Percentiles rank a stretch among this genome's conserved stretches.
phyloP scores from a whole-genome alignment of 1,140 invertebrate genomes.

The Bombus cullumanus region DNA sequence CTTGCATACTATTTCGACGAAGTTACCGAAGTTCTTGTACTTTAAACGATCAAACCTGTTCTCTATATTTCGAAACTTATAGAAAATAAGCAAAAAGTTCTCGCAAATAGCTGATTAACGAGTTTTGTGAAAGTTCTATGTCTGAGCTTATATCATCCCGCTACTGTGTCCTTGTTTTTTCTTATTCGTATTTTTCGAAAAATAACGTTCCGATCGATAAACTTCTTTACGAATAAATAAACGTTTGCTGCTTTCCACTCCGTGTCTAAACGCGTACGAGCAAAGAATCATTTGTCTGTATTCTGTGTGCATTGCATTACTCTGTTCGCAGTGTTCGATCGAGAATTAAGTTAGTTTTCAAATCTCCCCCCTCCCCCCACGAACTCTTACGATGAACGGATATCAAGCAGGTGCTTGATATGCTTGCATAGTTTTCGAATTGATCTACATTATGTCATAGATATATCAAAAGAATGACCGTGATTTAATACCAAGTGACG shows the following conservation, averaged over 20 bases:
- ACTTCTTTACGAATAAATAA: background rate
- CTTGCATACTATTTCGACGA: background rate
- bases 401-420: background rate
- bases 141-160: background rate
- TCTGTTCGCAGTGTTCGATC: constrained; percentile 16
- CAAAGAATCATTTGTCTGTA: constrained; percentile 13
- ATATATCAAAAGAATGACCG: background rate
- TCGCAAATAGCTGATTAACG: background rate
- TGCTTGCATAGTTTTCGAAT: constrained; percentile 6
- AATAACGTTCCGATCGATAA: background rate
- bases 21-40: background rate
- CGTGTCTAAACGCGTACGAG: background rate
- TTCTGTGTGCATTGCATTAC: constrained; percentile 41
- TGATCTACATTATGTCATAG: constrained; percentile 13
- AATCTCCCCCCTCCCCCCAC: background rate
- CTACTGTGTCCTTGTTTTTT: background rate
- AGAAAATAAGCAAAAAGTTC: constrained; percentile 13
- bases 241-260: background rate
- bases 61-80: background rate
- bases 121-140: constrained; percentile 29
- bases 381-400: background rate
- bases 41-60: constrained; percentile 10
- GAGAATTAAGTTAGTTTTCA: constrained; percentile 36
- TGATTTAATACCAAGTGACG: background rate
- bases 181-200: background rate